phyloP scores from a whole-genome alignment of 2,888 invertebrate genomes.

The Thera obeliscata region DNA sequence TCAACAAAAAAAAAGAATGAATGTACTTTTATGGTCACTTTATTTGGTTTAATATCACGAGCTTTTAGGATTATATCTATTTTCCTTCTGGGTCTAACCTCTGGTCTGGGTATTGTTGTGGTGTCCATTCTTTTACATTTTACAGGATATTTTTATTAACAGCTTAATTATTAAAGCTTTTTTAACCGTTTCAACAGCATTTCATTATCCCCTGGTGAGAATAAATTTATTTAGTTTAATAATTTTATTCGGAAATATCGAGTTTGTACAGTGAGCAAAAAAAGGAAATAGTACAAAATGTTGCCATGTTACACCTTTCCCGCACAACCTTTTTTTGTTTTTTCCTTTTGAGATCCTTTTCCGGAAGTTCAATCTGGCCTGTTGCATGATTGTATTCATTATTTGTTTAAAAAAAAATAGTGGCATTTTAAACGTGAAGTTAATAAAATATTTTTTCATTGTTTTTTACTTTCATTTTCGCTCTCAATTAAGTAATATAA shows the following conservation, averaged over 20 bases:
- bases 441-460: not conserved
- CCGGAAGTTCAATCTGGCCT: constrained; percentile 26
- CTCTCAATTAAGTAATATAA: not conserved
- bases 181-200: constrained; percentile 65
- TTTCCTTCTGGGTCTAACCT: not conserved
- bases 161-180: constrained; percentile 25
- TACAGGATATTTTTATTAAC: constrained; percentile 28
- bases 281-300: constrained; percentile 66
- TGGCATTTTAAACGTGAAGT: not conserved
- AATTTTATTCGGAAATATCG: constrained; percentile 56
- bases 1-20: too few relatives aligned
- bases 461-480: too few relatives aligned
- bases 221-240: constrained; percentile 41
- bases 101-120: constrained; percentile 24
- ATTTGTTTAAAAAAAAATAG: constrained; percentile 1
- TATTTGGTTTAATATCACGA: not conserved
- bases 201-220: constrained; percentile 68
- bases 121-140: constrained; percentile 33
- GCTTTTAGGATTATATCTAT: constrained; percentile 14
- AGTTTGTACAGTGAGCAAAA: constrained; percentile 79
- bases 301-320: constrained; percentile 70
- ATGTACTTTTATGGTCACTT: not conserved
- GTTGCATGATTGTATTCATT: constrained; percentile 25
- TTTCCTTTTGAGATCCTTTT: constrained; percentile 45
- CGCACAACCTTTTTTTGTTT: constrained; percentile 62